Conservation (phyloP, 2,888 invertebrate species). For the Eristalis tenax region DNA sequence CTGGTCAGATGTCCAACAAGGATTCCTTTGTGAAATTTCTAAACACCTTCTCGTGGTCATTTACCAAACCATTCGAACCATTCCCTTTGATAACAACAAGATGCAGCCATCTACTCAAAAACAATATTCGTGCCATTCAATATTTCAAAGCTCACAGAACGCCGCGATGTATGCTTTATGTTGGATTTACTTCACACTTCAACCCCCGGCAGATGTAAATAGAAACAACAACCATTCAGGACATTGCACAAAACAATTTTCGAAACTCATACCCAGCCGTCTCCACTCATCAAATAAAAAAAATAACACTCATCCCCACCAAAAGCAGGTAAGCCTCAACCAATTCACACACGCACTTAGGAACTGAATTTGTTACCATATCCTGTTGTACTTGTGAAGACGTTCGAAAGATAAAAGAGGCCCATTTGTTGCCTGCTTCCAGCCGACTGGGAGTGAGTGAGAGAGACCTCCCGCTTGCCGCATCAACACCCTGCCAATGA, state of each 20-base stretch:
- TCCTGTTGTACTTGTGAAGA: slow-evolving; percentile 24
- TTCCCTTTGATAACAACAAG: too few species aligned
- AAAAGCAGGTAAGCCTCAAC: not conserved
- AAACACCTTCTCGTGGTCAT: too few species aligned
- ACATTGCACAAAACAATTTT: slow-evolving; percentile 27
- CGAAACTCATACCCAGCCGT: not conserved
- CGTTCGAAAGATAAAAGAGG: slow-evolving; percentile 49
- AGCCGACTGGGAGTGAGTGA: slow-evolving; percentile 13
- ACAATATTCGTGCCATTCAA: too few species aligned
- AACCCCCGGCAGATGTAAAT: not conserved
- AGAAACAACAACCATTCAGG: slow-evolving; percentile 9
- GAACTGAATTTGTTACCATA: not conserved
- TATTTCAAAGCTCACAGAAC: too few species aligned
- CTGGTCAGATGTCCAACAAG: too few species aligned
- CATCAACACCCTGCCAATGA: slow-evolving; percentile 35
- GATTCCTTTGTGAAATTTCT: too few species aligned
- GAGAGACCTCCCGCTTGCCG: slow-evolving; percentile 3
- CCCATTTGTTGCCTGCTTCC: slow-evolving; percentile 37
- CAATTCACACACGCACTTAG: not conserved
- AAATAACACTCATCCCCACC: not conserved
- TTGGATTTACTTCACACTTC: not conserved
- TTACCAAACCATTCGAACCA: too few species aligned
- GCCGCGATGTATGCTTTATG: not conserved
- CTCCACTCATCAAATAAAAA: slow-evolving; percentile 10
- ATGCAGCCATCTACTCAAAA: too few species aligned